Evolutionary conservation across 2,888 invertebrate genomes (phyloP), one percentile per base, ranked within the genome.

Genomic region (Orchesellides sinensis): DNA sequence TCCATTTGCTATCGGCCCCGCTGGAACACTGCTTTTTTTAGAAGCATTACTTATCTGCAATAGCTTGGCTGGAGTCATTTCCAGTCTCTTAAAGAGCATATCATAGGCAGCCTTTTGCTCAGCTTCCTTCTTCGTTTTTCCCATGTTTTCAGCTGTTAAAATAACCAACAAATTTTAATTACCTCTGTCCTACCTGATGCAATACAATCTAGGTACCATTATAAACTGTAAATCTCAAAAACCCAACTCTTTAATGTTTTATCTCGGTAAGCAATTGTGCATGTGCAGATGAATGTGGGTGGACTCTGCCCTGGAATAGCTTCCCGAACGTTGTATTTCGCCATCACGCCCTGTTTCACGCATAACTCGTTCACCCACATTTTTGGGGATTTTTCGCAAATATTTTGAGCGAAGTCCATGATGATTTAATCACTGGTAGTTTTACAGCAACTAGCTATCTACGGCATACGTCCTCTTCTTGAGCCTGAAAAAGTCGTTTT

Each of bases 341-440:
- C 70, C 4, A 10, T 52, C 8, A 56, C 59, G 0, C 77, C 21
- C 32, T 81, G 73, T 59, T 85, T 85, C 25, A 83, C 83, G 32
- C 83, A 80, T 12, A 85, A 77, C 21, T 85, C 85, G n/a, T 75
- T 63, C 1, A 85, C 74, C 83, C 83, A 85, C 85, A 82, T 81
- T 19, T 78, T 74, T 0, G 83, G 56, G 0, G 81, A 78, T 32
- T 85, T 85, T 0, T 72, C 77, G 21, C 1, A 52, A 21, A 19
- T 19, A 52, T 52, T n/a, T n/a, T n/a, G n/a, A n/a, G n/a, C 52
- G 19, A 4, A 17, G 17, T 10, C 10, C 52, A 52, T 52, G 1
- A 4, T 52, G 40, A 40, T 32, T 32, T n/a, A n/a, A n/a, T n/a
- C n/a, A n/a, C n/a, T n/a, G n/a, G n/a, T n/a, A n/a, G n/a, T n/a